Base-by-base conservation (phyloP, 2,888 invertebrate species). In the Lasioglossum vierecki region DNA sequence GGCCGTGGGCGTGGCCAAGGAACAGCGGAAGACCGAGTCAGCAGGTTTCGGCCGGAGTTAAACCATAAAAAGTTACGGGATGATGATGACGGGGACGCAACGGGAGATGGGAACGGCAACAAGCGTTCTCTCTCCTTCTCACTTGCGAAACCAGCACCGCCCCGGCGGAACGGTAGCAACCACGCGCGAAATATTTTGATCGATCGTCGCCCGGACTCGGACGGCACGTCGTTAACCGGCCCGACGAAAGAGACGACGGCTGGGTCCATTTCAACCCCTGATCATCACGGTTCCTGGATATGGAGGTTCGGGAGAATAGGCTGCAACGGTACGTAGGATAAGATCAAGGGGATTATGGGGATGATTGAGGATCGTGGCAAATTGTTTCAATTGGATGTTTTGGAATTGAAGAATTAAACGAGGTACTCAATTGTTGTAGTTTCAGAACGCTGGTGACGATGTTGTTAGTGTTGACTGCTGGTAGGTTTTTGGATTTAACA, bases 151-250 rank as follows among this genome's bases (percentile, higher is more conserved):
- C 60, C 49, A 60, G 35, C 49, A 57, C 18, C 39, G 49, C 39
- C 70, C 70, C 70, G 22, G 70, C 18, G 18, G 26, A 30, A 70
- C 80, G 80, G 80, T 80, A 82, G 80, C 80, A 71, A 71, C 80
- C 82, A 75, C 80, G 80, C 80, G 82, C 74, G 74, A 71, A 75
- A 75, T 63, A 71, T 70, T 70, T 70, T 41, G 70, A 70, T 70
- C 70, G 70, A 70, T 70, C 70, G 26, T 46, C 39, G 8, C 53
- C n/a, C 49, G 70, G 75, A 71, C 41, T 57, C 57, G 57, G 57
- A n/a, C 57, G 57, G 57, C 80, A 70, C 35, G 66, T 66, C 66
- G 66, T 35, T 66, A 35, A 41, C 39, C 70, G 41, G 39, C 1
- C 80, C 68, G 15, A 66, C 53, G n/a, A 73, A n/a, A 66, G 53